Base-by-base conservation (phyloP, 2,888 invertebrate species). In the Actias luna region DNA sequence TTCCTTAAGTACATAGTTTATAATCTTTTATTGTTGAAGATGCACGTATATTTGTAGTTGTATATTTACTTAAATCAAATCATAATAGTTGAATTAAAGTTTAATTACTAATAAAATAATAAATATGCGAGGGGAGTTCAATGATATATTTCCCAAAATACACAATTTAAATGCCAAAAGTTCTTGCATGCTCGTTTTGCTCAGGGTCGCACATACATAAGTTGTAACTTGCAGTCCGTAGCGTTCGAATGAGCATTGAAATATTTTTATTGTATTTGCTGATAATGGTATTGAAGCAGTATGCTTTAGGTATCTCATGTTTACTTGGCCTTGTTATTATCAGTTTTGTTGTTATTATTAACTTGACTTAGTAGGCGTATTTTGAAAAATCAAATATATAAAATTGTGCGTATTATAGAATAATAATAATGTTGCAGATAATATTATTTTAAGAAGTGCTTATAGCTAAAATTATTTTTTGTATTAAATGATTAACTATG, bases 101-200 rank as follows among this genome's bases (percentile, higher is more conserved):
- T 16, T n/a, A 16, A 39, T 22, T 61, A 33, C 22, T 42, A n/a
- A 39, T 42, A 61, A 39, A 55, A 58, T 57, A 14, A 57, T 35
- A 18, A 55, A 31, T 33, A 55, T 57, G 18, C 16, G 39, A 29
- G 57, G 65, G 65, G 66, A 68, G 69, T 69, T 68, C 67, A 68
- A 68, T 70, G 68, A 65, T 64, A 65, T 68, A 64, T 70, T 66
- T 39, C 69, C 71, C 62, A 59, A 76, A 72, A 74, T 76, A 73
- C 60, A 65, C 64, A 42, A 46, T 58, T 69, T 63, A 63, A 70
- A 58, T 71, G 63, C 64, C 63, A 61, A 61, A 66, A 67, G 73
- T 72, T 70, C 65, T 63, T 65, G 60, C 50, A 60, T 59, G 63
- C 65, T 69, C 66, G 64, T 64, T 68, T 52, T 64, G 63, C 16